Percentiles rank a stretch among this genome's conserved stretches.
Evolutionary conservation across 2,888 invertebrate genomes (phyloP).

Genomic region (Nymphalis urticae): DNA sequence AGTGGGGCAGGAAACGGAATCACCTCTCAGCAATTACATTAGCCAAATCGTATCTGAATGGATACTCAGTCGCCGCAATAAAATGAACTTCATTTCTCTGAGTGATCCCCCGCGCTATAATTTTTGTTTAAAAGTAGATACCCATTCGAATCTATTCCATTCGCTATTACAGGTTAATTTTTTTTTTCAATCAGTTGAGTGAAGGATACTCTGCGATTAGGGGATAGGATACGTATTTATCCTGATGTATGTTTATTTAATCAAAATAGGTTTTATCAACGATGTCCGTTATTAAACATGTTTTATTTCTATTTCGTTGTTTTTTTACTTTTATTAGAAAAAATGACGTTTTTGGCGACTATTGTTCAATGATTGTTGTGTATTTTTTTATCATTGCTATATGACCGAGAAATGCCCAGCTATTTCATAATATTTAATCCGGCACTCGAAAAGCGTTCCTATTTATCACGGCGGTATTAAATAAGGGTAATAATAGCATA

Average conservation of each 20-base stretch:
- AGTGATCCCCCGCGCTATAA: conserved; percentile 48
- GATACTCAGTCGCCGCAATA: conserved; percentile 61
- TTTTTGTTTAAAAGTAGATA: conserved; percentile 27
- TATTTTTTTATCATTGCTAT: conserved; percentile 10
- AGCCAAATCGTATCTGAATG: conserved; percentile 71
- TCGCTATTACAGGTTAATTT: conserved; percentile 18
- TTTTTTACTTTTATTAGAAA: neutral
- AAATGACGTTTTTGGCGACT: neutral
- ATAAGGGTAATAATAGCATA: conserved; percentile 72
- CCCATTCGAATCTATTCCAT: conserved; percentile 25
- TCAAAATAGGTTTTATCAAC: neutral
- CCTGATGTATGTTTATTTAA: neutral
- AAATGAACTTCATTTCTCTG: conserved; percentile 69
- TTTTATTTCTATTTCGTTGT: neutral
- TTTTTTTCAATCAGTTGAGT: conserved; percentile 20
- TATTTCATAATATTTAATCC: conserved; percentile 45
- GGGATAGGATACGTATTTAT: neutral
- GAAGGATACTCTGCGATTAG: neutral
- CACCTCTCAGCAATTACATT: conserved; percentile 69
- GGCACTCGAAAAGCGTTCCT: conserved; percentile 48
- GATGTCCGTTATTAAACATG: neutral
- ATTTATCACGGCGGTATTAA: conserved; percentile 69
- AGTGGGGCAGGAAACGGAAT: conserved; percentile 50
- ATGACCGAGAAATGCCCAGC: conserved; percentile 16
- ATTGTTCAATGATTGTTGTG: neutral